Conservation (phyloP, 2,888 invertebrate genomes). For the Galerucella pusilla region DNA sequence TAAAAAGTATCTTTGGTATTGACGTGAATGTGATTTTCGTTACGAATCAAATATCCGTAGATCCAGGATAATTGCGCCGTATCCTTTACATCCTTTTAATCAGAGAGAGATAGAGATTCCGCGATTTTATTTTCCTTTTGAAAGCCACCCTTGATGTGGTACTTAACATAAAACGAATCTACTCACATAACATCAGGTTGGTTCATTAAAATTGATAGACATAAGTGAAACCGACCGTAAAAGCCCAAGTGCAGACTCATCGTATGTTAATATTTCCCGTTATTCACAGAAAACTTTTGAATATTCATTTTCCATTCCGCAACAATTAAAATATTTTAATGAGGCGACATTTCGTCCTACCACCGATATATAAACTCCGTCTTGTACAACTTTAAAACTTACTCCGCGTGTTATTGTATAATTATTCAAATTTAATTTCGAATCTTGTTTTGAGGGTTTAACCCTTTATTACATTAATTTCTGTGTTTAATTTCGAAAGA, state of each 20-base stretch:
- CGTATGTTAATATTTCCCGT: slow-evolving; percentile 44
- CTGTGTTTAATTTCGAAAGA: slow-evolving; percentile 8
- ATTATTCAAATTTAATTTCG: slow-evolving; percentile 58
- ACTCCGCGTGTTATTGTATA: slow-evolving; percentile 59
- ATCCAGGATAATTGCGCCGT: background rate
- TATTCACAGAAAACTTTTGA: slow-evolving; percentile 52
- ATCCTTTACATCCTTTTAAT: slow-evolving; percentile 5
- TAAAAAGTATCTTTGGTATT: too few species aligned
- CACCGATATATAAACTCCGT: slow-evolving; percentile 49
- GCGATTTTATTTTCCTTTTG: slow-evolving; percentile 16
- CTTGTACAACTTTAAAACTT: slow-evolving; percentile 56
- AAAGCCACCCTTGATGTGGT: slow-evolving; percentile 9
- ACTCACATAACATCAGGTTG: slow-evolving; percentile 16
- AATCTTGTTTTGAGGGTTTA: slow-evolving; percentile 45
- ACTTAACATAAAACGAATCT: slow-evolving; percentile 18
- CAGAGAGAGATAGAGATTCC: background rate
- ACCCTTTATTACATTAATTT: slow-evolving; percentile 37
- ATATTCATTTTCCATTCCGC: slow-evolving; percentile 62
- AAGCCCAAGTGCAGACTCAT: slow-evolving; percentile 42
- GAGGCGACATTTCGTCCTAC: slow-evolving; percentile 54
- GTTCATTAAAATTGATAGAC: slow-evolving; percentile 41
- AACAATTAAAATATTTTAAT: slow-evolving; percentile 65
- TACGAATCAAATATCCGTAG: background rate
- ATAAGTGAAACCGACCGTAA: slow-evolving; percentile 37
- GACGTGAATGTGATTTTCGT: background rate